A percentile compares a stretch with the other conserved stretches of the same genome.
Evolutionary conservation across 1,140 invertebrate species (phyloP).

Genomic region (Drosophila repletoides): DNA sequence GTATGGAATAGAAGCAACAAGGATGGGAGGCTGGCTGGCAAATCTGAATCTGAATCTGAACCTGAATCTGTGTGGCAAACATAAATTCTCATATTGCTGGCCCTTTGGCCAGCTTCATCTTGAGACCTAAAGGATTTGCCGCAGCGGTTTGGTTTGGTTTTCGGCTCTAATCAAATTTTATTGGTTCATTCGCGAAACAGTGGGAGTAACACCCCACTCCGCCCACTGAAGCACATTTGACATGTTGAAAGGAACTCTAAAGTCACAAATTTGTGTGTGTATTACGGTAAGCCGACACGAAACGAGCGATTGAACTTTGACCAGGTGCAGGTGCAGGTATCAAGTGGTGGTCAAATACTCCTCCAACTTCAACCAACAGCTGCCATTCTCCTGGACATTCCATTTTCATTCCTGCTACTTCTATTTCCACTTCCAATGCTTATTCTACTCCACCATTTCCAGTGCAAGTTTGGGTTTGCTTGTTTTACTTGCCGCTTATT

Average conservation of each 20-base stretch:
- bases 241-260: no score
- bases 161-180: constrained; percentile 68
- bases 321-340: constrained; percentile 13
- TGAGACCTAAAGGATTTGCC: constrained; percentile 30
- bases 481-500: constrained; percentile 63
- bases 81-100: constrained; percentile 49
- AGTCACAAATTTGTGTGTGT: not conserved
- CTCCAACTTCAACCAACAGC: not conserved
- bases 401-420: no score
- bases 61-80: constrained; percentile 27
- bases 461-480: not conserved
- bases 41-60: constrained; percentile 10
- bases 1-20: no score
- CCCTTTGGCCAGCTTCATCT: constrained; percentile 16
- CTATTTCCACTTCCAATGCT: no score
- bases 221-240: no score
- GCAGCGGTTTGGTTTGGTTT: no score
- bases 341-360: no score
- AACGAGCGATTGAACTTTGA: constrained; percentile 55
- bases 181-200: constrained; percentile 48
- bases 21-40: not conserved
- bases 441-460: not conserved
- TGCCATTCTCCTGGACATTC: no score
- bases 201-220: not conserved
- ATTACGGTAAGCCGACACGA: constrained; percentile 40